Conservation (phyloP, 2,888 invertebrate species). For the Hetaerina titia region DNA sequence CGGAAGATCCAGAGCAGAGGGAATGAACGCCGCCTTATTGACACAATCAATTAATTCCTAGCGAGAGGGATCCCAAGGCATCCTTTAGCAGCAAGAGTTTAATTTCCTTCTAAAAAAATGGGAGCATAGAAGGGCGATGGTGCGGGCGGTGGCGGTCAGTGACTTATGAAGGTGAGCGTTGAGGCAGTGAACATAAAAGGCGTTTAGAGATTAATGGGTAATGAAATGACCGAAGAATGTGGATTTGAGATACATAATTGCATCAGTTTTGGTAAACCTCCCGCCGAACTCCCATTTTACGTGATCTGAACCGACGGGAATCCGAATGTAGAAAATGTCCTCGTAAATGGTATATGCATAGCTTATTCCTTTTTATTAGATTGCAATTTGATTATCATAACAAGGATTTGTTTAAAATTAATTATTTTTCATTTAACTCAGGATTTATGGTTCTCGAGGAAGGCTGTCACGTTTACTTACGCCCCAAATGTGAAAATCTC, state of each 20-base stretch:
- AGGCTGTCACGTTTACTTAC: too few relatives aligned
- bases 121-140: not conserved
- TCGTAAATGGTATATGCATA: too few relatives aligned
- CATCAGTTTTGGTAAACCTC: not conserved
- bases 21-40: constrained; percentile 1
- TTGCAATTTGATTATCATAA: too few relatives aligned
- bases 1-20: not conserved
- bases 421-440: too few relatives aligned
- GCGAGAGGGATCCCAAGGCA: not conserved
- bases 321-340: not conserved
- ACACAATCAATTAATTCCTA: constrained; percentile 3
- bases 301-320: not conserved
- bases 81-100: not conserved
- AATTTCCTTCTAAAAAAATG: not conserved
- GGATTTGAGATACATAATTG: too few relatives aligned
- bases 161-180: not conserved
- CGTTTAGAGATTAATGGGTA: too few relatives aligned
- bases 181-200: too few relatives aligned
- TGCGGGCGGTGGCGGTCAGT: not conserved
- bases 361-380: too few relatives aligned
- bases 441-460: too few relatives aligned
- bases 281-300: not conserved
- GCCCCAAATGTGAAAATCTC: too few relatives aligned
- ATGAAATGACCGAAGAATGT: too few relatives aligned
- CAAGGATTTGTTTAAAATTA: too few relatives aligned